These are phyloP conservation scores for Megaleporinus macrocephalus DNA, from an alignment of 2,113 vertebrate species.

Conservation along the genomic window DNA sequence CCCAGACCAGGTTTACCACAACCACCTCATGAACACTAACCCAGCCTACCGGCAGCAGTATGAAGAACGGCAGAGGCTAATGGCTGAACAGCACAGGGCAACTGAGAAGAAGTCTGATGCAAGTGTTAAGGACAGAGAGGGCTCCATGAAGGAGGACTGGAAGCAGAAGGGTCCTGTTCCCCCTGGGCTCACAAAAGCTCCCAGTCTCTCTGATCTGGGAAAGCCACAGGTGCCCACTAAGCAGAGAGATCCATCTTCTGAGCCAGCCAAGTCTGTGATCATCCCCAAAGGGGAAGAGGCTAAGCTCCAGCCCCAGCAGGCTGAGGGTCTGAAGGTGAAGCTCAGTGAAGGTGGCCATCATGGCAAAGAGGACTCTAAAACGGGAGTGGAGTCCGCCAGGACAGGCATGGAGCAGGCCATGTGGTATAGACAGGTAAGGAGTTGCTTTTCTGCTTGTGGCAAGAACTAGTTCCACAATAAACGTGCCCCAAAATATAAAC, in stretches of 20 bases:
- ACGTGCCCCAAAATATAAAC: not conserved
- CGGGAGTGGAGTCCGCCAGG: slow-evolving; percentile 84
- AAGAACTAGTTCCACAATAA: not conserved
- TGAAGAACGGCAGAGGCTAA: slow-evolving; percentile 90
- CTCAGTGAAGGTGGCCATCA: slow-evolving; percentile 86
- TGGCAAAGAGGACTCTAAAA: slow-evolving; percentile 90
- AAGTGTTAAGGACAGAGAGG: slow-evolving; percentile 89
- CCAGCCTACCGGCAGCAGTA: slow-evolving; percentile 92
- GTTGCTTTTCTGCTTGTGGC: not conserved
- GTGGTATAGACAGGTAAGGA: slow-evolving; percentile 97
- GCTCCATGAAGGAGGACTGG: slow-evolving; percentile 92
- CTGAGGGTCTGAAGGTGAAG: slow-evolving; percentile 93
- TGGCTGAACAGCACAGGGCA: slow-evolving; percentile 86
- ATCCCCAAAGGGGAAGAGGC: slow-evolving; percentile 91
- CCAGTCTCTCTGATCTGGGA: slow-evolving; percentile 89
- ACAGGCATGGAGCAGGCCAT: slow-evolving; percentile 91
- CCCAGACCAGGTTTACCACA: slow-evolving; percentile 92
- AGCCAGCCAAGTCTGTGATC: slow-evolving; percentile 88
- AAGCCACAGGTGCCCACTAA: slow-evolving; percentile 85
- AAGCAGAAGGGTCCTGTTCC: slow-evolving; percentile 91
- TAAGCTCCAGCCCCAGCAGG: slow-evolving; percentile 84
- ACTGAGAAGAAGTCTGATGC: slow-evolving; percentile 89
- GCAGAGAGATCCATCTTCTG: slow-evolving; percentile 84
- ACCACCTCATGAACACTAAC: slow-evolving; percentile 92
- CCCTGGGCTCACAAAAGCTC: slow-evolving; percentile 90